Conservation (phyloP, 1,140 invertebrate genomes). For the Pemphigus obesinymphae region DNA sequence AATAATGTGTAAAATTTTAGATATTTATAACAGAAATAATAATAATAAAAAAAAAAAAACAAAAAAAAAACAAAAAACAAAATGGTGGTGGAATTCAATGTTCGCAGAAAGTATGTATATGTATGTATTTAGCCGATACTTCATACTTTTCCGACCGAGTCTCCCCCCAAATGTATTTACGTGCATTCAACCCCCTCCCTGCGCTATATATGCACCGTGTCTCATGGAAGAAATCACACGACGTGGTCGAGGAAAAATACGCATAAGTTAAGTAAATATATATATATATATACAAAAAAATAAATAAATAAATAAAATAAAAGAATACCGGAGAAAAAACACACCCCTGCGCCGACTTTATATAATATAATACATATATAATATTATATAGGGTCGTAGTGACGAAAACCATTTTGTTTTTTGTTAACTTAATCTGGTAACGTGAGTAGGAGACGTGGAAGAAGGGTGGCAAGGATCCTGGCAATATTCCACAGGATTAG, state of each 20-base stretch:
- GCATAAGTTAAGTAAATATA: too few relatives aligned
- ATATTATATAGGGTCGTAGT: background rate
- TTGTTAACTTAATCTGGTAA: background rate
- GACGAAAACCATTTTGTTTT: conserved; percentile 14
- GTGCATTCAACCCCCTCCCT: background rate
- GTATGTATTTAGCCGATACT: too few relatives aligned
- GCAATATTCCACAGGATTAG: conserved; percentile 38
- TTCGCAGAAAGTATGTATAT: background rate
- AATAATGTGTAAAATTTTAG: too few relatives aligned
- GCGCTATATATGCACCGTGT: too few relatives aligned
- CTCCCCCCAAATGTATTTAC: background rate
- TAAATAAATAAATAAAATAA: background rate
- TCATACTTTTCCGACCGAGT: background rate
- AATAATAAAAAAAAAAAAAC: too few relatives aligned
- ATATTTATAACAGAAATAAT: too few relatives aligned
- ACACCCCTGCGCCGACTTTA: background rate
- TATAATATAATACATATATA: too few relatives aligned
- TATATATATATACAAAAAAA: too few relatives aligned
- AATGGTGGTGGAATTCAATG: background rate
- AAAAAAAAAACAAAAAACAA: too few relatives aligned
- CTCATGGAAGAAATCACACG: background rate
- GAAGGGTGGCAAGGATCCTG: background rate
- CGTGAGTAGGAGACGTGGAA: too few relatives aligned
- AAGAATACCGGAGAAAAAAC: background rate
- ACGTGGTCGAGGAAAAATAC: background rate